Base-by-base conservation (phyloP, 1,140 invertebrate species). In the Sipha flava region DNA sequence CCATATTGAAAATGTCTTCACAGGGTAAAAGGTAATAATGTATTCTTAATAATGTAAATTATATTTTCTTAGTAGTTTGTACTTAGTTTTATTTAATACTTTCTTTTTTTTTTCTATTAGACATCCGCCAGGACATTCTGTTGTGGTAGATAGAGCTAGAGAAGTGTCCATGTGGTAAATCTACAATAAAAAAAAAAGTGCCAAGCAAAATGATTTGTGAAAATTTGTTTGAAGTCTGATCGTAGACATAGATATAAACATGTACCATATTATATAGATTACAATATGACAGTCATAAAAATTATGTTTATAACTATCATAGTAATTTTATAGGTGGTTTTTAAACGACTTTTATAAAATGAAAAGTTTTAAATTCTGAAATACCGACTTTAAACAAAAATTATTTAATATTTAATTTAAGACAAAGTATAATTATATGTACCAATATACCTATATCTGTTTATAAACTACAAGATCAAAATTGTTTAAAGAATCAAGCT, bases 141-240 rank as follows among this genome's bases (percentile, higher is more conserved):
- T 43, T 40, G 75, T 79, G 26, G 37, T 81, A 2, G 80, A 79
- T 66, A 72, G 68, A 72, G 52, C 80, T 7, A 54, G 52, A 70
- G 80, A 81, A 79, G 80, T 81, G 12, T 64, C 73, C 62, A 81
- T 81, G 80, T 81, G 80, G 80, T 81, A 26, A 79, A 37, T 43
- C 18, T 34, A 21, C 9, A 47, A 18, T 70, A 70, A 47, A 9
- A 34, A 31, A 29, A 49, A 57, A 59, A 23, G 73, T 77, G 73
- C 73, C 73, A 77, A 52, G 52, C 73, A 77, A 77, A 77, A 57
- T 34, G 52, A 77, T 77, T 77, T 77, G 73, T 77, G 73, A 77
- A 77, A 37, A 59, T 57, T 59, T 54, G 37, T 57, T 54, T 57
- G 31, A 77, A 77, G 73, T 77, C 73, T 77, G 73, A 77, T 31